Evolutionary conservation across 2,113 vertebrate genomes (phyloP).

Genomic region (Melanerpes aurifrons): DNA sequence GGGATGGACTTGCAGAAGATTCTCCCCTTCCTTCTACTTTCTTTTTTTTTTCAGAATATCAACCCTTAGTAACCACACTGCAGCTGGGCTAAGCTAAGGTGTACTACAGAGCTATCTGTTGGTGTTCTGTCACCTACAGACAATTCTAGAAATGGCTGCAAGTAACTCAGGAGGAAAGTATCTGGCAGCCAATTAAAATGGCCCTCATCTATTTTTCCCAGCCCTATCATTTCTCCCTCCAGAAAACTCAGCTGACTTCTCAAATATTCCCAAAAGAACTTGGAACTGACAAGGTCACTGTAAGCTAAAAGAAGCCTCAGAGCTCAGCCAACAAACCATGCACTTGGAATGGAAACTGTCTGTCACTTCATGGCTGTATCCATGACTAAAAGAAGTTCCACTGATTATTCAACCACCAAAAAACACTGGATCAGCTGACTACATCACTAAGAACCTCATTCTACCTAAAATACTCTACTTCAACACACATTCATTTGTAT

Average conservation of each 20-base stretch:
- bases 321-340: background rate
- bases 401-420: background rate
- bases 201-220: background rate
- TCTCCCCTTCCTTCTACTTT: background rate
- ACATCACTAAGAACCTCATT: background rate
- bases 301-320: background rate
- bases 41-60: background rate
- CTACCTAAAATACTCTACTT: background rate
- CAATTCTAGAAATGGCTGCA: background rate
- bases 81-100: background rate
- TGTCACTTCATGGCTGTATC: background rate
- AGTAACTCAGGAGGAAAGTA: background rate
- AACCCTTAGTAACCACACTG: background rate
- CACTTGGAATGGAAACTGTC: conserved; percentile 11
- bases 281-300: background rate
- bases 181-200: background rate
- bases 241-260: background rate
- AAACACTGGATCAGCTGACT: background rate
- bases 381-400: background rate
- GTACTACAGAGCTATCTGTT: background rate
- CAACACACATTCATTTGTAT: background rate
- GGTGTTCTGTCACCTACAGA: background rate
- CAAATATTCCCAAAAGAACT: background rate
- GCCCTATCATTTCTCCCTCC: background rate
- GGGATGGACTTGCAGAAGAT: background rate